Percentiles rank a stretch among this genome's conserved stretches.
These are phyloP conservation scores for Lerema accius DNA, from an alignment of 1,140 invertebrate genomes.

Conservation along the genomic window DNA sequence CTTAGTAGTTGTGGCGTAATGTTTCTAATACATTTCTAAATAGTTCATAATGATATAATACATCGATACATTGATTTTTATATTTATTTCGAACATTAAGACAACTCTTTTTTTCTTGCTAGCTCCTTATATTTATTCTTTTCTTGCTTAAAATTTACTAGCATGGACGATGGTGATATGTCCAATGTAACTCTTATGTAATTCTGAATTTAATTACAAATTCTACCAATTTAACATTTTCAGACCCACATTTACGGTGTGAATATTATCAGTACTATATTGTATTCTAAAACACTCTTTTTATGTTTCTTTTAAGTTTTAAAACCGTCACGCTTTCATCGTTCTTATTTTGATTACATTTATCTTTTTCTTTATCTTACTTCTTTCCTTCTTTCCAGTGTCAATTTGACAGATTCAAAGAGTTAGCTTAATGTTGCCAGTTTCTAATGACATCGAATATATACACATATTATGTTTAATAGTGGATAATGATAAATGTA, in stretches of 20 bases:
- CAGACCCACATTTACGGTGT: too few species aligned
- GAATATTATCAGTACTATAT: background rate
- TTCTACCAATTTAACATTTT: too few species aligned
- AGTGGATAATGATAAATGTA: conserved; percentile 50
- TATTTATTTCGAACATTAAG: conserved; percentile 16
- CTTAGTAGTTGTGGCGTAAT: conserved; percentile 33
- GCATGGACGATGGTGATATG: too few species aligned
- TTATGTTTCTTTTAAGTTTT: too few species aligned
- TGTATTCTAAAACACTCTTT: too few species aligned
- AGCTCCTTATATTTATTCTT: too few species aligned
- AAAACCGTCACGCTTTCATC: too few species aligned
- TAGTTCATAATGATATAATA: conserved; percentile 26
- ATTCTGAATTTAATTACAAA: too few species aligned
- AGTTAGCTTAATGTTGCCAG: conserved; percentile 37
- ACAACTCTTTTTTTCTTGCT: conserved; percentile 10
- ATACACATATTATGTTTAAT: conserved; percentile 55
- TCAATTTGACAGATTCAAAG: conserved; percentile 9
- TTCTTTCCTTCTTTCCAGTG: background rate
- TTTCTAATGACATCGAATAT: conserved; percentile 46
- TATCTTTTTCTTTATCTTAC: too few species aligned
- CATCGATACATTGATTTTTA: conserved; percentile 18
- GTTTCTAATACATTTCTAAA: conserved; percentile 24
- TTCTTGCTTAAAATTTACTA: too few species aligned
- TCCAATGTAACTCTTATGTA: too few species aligned
- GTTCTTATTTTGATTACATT: too few species aligned